phyloP scores from a whole-genome alignment of 2,113 vertebrate genomes.

The Carettochelys insculpta region DNA sequence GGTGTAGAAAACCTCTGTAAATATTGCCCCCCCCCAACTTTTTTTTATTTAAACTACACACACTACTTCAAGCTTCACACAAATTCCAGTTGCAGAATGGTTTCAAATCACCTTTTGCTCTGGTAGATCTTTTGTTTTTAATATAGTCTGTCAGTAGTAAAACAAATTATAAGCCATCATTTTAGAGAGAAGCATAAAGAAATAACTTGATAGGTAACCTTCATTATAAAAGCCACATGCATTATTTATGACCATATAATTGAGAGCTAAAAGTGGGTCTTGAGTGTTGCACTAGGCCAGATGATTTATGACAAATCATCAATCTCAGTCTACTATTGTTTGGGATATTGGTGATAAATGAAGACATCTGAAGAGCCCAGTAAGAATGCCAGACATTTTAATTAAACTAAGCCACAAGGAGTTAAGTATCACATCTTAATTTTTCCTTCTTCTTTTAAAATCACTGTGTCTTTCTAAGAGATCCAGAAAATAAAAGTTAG shows the following conservation, averaged over 20 bases:
- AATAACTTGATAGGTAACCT: not conserved
- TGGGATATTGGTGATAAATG: slow-evolving; percentile 3
- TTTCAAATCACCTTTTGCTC: not conserved
- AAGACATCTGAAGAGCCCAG: not conserved
- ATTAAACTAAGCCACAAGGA: not conserved
- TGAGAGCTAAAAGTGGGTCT: not conserved
- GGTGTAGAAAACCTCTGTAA: not conserved
- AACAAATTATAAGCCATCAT: not conserved
- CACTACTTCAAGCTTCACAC: not conserved
- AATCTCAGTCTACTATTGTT: not conserved
- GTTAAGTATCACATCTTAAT: not conserved
- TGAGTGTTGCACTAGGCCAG: not conserved
- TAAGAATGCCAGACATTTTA: not conserved
- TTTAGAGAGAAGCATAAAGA: not conserved
- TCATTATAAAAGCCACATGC: not conserved
- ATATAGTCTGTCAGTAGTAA: not conserved
- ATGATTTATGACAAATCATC: not conserved
- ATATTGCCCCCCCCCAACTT: no score
- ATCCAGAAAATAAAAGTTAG: not conserved
- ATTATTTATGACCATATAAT: not conserved
- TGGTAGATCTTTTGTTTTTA: not conserved
- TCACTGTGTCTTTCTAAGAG: not conserved
- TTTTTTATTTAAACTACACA: not conserved
- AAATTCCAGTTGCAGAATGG: not conserved
- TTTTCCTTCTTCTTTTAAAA: not conserved